A percentile compares a stretch with the other conserved stretches of the same genome.
These are phyloP conservation scores for Acridotheres tristis DNA, from an alignment of 2,797 vertebrate species.

Conservation along the genomic window DNA sequence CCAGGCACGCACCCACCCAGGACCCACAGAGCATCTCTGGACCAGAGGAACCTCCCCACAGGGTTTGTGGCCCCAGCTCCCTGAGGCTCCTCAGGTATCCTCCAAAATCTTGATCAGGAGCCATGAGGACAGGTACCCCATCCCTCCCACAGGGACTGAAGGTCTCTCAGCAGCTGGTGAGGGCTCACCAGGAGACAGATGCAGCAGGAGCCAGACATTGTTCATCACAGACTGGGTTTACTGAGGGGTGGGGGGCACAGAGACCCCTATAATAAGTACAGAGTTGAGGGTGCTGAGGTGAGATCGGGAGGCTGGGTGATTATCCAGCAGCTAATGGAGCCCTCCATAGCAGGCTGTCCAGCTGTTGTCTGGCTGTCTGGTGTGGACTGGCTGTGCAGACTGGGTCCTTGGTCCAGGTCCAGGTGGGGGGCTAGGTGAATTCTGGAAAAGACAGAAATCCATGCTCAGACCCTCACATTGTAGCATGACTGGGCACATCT, in stretches of 20 bases:
- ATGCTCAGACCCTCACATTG: accelerated
- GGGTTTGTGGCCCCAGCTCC: not conserved
- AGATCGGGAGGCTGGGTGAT: accelerated
- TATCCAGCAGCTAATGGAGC: not conserved
- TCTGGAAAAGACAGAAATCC: not conserved
- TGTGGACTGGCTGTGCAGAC: accelerated
- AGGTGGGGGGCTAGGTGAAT: not conserved
- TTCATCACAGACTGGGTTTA: not conserved
- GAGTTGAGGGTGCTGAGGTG: not conserved
- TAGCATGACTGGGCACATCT: accelerated
- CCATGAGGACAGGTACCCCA: not conserved
- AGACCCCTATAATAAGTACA: not conserved
- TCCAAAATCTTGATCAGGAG: not conserved
- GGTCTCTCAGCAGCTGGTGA: accelerated
- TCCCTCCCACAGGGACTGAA: not conserved
- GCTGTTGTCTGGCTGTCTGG: not conserved
- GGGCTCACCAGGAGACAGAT: not conserved
- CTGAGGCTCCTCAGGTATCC: not conserved
- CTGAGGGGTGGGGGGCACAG: not conserved
- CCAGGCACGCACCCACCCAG: not conserved
- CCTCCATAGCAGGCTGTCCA: not conserved
- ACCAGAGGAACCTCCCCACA: not conserved
- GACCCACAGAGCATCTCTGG: not conserved
- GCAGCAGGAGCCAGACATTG: not conserved
- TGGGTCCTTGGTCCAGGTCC: not conserved